phyloP scores from a whole-genome alignment of 2,888 invertebrate genomes.

The Ochlodes sylvanus region DNA sequence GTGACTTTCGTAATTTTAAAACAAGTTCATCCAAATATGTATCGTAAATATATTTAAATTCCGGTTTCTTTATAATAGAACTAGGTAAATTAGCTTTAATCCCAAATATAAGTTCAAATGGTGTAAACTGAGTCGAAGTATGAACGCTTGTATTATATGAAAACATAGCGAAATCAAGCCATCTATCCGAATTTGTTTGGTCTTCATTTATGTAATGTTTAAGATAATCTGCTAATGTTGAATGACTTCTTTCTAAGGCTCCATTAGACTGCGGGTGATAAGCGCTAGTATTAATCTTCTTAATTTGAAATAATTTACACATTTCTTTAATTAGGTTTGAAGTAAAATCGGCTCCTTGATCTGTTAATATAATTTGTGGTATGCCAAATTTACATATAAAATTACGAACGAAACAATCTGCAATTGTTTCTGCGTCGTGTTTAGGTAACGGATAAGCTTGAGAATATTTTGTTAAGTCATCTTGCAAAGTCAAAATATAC shows the following conservation, averaged over 20 bases:
- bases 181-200: conserved; percentile 52
- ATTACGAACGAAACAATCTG: conserved; percentile 43
- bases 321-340: conserved; percentile 55
- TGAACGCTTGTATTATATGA: conserved; percentile 23
- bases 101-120: conserved; percentile 54
- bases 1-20: conserved; percentile 43
- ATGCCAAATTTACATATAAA: conserved; percentile 51
- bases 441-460: too few relatives aligned
- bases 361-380: conserved; percentile 54
- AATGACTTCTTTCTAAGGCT: conserved; percentile 52
- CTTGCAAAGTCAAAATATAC: too few relatives aligned
- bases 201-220: conserved; percentile 55
- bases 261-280: conserved; percentile 57
- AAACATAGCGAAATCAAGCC: conserved; percentile 37
- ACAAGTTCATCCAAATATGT: conserved; percentile 47
- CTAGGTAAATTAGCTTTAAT: conserved; percentile 48
- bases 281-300: conserved; percentile 49
- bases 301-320: conserved; percentile 39
- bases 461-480: conserved; percentile 46
- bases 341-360: conserved; percentile 60
- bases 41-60: conserved; percentile 49
- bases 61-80: conserved; percentile 46
- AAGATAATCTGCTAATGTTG: conserved; percentile 54
- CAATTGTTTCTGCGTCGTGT: conserved; percentile 54
- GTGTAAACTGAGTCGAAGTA: conserved; percentile 54